A percentile compares a stretch with the other conserved stretches of the same genome.
These are phyloP conservation scores for Tachypleus tridentatus DNA, from an alignment of 1,140 invertebrate genomes.

Conservation along the genomic window DNA sequence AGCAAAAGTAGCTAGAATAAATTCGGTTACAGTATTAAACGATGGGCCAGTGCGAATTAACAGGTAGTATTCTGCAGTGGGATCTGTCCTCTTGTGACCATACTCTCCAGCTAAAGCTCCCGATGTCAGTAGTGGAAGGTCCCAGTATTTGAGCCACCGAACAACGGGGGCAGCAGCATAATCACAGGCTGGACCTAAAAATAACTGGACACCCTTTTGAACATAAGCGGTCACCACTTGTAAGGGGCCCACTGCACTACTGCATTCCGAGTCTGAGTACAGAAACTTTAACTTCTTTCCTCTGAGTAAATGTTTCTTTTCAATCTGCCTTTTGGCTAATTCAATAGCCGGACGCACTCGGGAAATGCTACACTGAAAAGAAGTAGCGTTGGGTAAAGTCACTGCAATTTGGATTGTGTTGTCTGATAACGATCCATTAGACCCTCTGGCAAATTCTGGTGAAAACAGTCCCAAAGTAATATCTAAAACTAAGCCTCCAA, in stretches of 20 bases:
- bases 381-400: background rate
- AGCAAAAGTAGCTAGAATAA: background rate
- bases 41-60: background rate
- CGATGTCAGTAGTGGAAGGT: background rate
- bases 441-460: too few relatives aligned
- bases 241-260: background rate
- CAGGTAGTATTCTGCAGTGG: background rate
- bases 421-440: background rate
- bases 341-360: background rate
- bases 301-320: background rate
- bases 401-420: background rate
- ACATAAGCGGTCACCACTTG: background rate
- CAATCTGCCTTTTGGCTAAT: background rate
- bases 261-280: background rate
- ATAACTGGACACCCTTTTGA: background rate
- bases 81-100: background rate
- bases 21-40: background rate
- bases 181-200: constrained; percentile 2
- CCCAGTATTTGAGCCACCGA: background rate
- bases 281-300: background rate
- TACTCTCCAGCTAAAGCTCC: background rate
- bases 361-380: background rate
- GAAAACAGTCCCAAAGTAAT: too few relatives aligned
- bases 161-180: background rate
- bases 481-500: too few relatives aligned